Evolutionary conservation across 2,888 invertebrate genomes (phyloP), one percentile per base, ranked within the genome.

Genomic region (Amblyjoppa proteus): DNA sequence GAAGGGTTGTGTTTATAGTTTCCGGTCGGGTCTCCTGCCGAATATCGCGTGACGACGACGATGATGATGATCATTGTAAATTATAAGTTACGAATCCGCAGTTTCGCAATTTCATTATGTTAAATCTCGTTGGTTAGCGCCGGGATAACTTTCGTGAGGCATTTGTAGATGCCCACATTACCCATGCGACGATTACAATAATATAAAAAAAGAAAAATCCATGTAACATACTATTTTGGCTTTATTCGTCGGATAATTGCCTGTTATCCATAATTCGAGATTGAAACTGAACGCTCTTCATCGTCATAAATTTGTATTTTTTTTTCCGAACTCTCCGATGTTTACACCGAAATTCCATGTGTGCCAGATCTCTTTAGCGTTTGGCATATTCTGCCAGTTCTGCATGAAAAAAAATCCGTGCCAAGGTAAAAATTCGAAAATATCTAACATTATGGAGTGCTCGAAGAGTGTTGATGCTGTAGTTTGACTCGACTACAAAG

Each of bases 11-110:
- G 69, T 79, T 49, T 11, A 11, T 28, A 56, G 66, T 49, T 85
- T 85, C 85, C 85, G 78, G 85, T 66, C 68, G 68, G 45, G 58
- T 69, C 25, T 64, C 31, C 16, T 45, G 53, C 34, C 56, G n/a
- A 70, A 58, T 56, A 70, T 82, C 79, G 82, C 82, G 77, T 73
- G 82, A 75, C 81, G 34, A 41, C 41, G 11, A 41, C 5, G 53
- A 80, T 68, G 7, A 73, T 68, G 64, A 82, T 68, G 68, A 79
- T 71, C 6, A 49, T 80, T 66, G 53, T 9, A 38, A 25, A 74
- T 74, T 51, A 38, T 49, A 64, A 7, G 13, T 64, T 34, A 31
- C n/a, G 34, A 64, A 64, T 64, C 64, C 64, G 64, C 16, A 16
- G 5, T 64, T 34, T 13, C 64, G 6, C 31, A 64, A 64, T 64